These are phyloP conservation scores for Drosophila parvula DNA, from an alignment of 1,140 invertebrate species.

Conservation along the genomic window DNA sequence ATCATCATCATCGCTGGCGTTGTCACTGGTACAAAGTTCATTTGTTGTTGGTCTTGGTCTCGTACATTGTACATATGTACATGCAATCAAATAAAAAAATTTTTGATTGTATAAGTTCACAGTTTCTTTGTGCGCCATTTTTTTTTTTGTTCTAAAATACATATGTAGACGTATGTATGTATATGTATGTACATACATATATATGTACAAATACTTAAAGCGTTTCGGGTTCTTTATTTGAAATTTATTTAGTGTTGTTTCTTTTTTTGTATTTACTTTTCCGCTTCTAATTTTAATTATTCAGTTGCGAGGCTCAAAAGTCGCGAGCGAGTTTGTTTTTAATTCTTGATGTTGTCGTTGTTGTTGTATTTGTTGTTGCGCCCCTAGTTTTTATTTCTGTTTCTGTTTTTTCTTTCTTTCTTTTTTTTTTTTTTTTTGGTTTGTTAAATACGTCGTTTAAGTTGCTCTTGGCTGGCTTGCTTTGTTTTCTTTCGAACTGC, in stretches of 20 bases:
- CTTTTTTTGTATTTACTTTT: slow-evolving; percentile 73
- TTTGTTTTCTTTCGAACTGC: slow-evolving; percentile 63
- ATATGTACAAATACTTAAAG: slow-evolving; percentile 44
- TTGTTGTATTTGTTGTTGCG: slow-evolving; percentile 45
- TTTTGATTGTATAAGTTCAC: slow-evolving; percentile 79
- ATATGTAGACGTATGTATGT: slow-evolving; percentile 9
- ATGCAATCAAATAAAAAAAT: slow-evolving; percentile 47
- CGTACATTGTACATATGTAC: slow-evolving; percentile 43
- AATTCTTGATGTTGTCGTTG: slow-evolving; percentile 39
- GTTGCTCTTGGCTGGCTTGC: slow-evolving; percentile 52
- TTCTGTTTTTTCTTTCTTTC: slow-evolving; percentile 11
- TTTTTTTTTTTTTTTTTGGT: slow-evolving; percentile 24
- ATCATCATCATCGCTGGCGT: slow-evolving; percentile 24
- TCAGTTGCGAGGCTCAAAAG: slow-evolving; percentile 80
- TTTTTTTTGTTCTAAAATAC: slow-evolving; percentile 56
- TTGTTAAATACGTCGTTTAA: slow-evolving; percentile 63
- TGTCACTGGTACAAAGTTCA: slow-evolving; percentile 80
- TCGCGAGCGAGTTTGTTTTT: slow-evolving; percentile 73
- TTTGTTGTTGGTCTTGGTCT: slow-evolving; percentile 52
- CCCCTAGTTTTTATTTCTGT: slow-evolving; percentile 22
- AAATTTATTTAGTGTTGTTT: slow-evolving; percentile 56
- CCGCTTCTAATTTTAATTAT: slow-evolving; percentile 82
- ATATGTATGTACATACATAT: slow-evolving; percentile 14
- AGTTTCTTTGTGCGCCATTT: slow-evolving; percentile 79
- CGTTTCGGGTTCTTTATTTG: slow-evolving; percentile 63